Base-by-base conservation (phyloP, 2,797 vertebrate species). In the Poecile montanus region DNA sequence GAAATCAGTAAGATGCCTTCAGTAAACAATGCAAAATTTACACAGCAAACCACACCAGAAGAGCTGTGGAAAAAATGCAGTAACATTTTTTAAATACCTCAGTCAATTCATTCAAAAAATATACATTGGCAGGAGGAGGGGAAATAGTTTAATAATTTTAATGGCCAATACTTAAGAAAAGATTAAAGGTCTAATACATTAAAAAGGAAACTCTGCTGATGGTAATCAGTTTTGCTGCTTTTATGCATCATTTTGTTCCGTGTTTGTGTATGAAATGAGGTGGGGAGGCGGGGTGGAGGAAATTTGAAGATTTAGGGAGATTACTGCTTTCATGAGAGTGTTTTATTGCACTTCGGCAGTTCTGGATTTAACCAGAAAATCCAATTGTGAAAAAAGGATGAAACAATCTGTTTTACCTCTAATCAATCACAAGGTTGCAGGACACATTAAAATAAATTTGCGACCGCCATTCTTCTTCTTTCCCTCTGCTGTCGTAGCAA, bases 141-240 rank as follows among this genome's bases (percentile, higher is more conserved):
- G 66, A 93, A 81, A 78, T 68, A 93, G 81, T 97, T 96, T 95
- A 95, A 96, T 97, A 95, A 92, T 97, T 96, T 95, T 95, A 96
- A 96, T 95, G 91, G 91, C 62, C 85, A 93, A 92, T 77, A 83
- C 83, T 96, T 96, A 95, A 94, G 86, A 96, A 95, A 94, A 95
- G 89, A 94, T 94, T 91, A 96, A 96, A 93, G 87, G 89, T 87
- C 85, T 88, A 93, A 95, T 96, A 89, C 58, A 95, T 95, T 95
- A 96, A 90, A 94, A 95, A 80, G 77, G 74, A 94, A 96, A 93
- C 71, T 95, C 91, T 97, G 94, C 95, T 95, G 95, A 95, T 94
- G 91, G 85, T 94, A 94, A 96, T 96, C 95, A 97, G 91, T 96
- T 96, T 94, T 95, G 57, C 83, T 91, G 85, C 74, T 94, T 95